Percentiles rank a stretch among this genome's conserved stretches.
These are phyloP conservation scores for Xiphophorus birchmanni DNA, from an alignment of 2,797 vertebrate species.

Conservation along the genomic window DNA sequence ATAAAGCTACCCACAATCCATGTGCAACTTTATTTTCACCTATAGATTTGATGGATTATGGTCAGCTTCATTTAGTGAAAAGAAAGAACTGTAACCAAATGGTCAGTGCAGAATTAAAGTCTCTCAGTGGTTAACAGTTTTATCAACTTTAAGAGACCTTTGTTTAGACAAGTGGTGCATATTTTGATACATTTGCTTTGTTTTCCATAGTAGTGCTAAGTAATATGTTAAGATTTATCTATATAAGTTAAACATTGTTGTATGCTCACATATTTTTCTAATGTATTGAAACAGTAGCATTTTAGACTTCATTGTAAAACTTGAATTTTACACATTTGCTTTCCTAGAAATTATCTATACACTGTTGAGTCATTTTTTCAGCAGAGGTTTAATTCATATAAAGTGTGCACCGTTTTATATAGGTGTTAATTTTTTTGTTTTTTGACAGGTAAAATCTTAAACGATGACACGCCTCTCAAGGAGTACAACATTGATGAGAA, in stretches of 20 bases:
- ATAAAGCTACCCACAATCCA: neutral
- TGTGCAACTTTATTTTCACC: neutral
- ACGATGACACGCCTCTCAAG: constrained; percentile 91
- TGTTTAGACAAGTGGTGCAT: neutral
- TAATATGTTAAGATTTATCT: neutral
- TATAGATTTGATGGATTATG: neutral
- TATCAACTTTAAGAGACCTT: neutral
- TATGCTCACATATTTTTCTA: neutral
- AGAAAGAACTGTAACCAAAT: neutral
- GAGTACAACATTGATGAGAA: constrained; percentile 98
- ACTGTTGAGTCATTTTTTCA: neutral
- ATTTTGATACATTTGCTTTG: neutral
- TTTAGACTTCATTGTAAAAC: neutral
- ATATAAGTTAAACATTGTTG: neutral
- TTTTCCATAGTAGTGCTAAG: neutral
- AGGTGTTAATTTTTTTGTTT: neutral
- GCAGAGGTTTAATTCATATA: neutral
- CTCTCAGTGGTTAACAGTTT: neutral
- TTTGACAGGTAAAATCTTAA: constrained; percentile 92
- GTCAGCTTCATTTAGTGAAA: neutral
- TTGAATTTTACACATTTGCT: neutral
- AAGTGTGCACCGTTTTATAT: neutral
- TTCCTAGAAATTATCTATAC: neutral
- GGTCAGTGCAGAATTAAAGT: neutral
- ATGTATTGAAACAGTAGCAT: neutral